Evolutionary conservation across 30 jellyfish, hydroid and myxozoan species (phyloP).

Genomic region (Cassiopea xamachana): DNA sequence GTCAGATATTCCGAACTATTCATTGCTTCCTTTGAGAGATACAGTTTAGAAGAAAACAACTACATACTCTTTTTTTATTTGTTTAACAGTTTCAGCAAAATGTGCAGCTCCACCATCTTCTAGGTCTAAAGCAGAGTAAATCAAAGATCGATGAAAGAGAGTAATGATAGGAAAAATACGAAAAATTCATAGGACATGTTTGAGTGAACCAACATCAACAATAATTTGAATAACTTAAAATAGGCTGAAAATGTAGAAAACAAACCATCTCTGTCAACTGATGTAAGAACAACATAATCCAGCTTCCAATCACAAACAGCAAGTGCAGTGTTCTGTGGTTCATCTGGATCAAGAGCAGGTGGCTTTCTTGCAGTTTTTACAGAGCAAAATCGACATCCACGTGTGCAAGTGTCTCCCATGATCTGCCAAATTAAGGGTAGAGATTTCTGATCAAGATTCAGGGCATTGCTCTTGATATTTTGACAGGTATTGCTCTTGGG

Average conservation of each 20-base stretch:
- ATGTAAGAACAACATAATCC: conserved; percentile 91
- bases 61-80: conserved; percentile 75
- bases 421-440: conserved; percentile 27
- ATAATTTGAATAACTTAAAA: no score
- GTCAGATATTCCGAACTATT: no score
- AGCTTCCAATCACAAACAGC: conserved; percentile 90
- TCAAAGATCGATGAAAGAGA: neutral
- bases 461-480: neutral
- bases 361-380: conserved; percentile 98
- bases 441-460: neutral
- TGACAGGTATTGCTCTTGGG: neutral
- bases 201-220: no score
- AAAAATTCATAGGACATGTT: neutral
- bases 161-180: neutral
- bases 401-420: conserved; percentile 97
- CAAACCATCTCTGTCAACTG: conserved; percentile 98
- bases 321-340: conserved; percentile 93
- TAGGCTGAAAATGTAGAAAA: neutral
- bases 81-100: conserved; percentile 91
- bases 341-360: conserved; percentile 95
- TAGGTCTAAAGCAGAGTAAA: conserved; percentile 42
- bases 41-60: neutral
- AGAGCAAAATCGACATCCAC: conserved; percentile 99
- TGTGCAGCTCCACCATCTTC: conserved; percentile 96
- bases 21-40: no score